Conservation (phyloP, 2,113 vertebrate species). For the Tyto alba region DNA sequence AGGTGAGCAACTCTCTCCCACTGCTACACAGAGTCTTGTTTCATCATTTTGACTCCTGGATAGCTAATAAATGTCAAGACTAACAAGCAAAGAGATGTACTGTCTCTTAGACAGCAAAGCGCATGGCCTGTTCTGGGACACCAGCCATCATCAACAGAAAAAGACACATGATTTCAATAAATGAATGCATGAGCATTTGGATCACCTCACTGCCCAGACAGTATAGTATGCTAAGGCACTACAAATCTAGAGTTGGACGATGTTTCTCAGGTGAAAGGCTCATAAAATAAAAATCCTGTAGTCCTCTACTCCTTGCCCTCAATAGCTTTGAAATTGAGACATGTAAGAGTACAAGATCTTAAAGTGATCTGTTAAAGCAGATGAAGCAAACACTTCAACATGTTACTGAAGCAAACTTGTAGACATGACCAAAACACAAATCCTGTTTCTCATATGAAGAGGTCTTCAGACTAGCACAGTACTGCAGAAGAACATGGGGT, state of each 20-base stretch:
- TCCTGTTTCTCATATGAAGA: neutral
- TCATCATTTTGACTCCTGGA: neutral
- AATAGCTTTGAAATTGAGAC: neutral
- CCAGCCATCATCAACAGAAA: neutral
- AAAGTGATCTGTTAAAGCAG: neutral
- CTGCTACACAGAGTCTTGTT: neutral
- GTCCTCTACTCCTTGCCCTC: neutral
- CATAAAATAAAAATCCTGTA: neutral
- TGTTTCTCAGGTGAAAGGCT: neutral
- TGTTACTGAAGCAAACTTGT: neutral
- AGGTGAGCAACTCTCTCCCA: neutral
- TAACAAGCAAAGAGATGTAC: neutral
- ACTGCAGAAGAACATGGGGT: neutral
- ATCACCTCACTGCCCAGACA: neutral
- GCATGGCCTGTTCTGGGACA: fast-evolving
- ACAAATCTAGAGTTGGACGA: neutral
- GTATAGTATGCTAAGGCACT: neutral
- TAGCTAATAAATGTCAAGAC: neutral
- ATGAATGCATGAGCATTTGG: neutral
- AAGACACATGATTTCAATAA: neutral
- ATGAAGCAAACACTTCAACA: neutral
- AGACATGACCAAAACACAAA: neutral
- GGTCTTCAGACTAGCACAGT: neutral
- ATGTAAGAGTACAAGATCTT: neutral
- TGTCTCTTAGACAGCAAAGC: neutral